Percentiles rank a stretch among this genome's conserved stretches.
phyloP scores from a whole-genome alignment of 2,888 invertebrate species.

The Lepidocyrtoides sp. region DNA sequence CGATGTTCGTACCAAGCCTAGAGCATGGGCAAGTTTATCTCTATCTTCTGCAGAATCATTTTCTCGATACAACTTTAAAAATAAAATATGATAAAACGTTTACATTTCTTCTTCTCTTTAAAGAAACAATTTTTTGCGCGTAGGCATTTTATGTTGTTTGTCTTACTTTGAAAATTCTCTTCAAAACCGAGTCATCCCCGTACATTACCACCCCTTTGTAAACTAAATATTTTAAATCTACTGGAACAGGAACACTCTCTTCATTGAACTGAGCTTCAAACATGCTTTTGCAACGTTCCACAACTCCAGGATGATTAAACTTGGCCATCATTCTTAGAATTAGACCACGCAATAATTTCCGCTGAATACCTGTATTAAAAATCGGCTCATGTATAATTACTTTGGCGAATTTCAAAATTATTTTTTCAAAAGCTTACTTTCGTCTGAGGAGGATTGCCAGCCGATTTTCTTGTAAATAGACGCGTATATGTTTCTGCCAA shows the following conservation, averaged over 20 bases:
- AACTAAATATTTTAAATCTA: conserved; percentile 74
- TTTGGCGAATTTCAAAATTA: no score
- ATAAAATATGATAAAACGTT: no score
- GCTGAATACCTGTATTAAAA: conserved; percentile 54
- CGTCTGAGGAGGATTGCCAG: conserved; percentile 69
- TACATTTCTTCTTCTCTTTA: no score
- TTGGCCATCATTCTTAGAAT: conserved; percentile 77
- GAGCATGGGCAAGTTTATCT: conserved; percentile 94
- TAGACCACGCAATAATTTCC: conserved; percentile 68
- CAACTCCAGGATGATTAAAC: conserved; percentile 50
- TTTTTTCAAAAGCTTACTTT: conserved; percentile 79
- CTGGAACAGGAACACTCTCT: conserved; percentile 64
- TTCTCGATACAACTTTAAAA: conserved; percentile 90
- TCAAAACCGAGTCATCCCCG: conserved; percentile 77
- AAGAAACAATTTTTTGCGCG: not conserved
- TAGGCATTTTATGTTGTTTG: not conserved
- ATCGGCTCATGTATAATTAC: no score
- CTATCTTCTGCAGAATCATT: conserved; percentile 97
- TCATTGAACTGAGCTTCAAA: conserved; percentile 73
- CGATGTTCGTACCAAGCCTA: conserved; percentile 93
- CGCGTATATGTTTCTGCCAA: conserved; percentile 77
- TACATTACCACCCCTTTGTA: conserved; percentile 78
- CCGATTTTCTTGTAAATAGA: conserved; percentile 78
- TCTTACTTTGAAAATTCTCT: conserved; percentile 63
- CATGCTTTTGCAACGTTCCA: conserved; percentile 68